Evolutionary conservation across 2,888 invertebrate genomes (phyloP).

Genomic region (Blastobasis adustella): DNA sequence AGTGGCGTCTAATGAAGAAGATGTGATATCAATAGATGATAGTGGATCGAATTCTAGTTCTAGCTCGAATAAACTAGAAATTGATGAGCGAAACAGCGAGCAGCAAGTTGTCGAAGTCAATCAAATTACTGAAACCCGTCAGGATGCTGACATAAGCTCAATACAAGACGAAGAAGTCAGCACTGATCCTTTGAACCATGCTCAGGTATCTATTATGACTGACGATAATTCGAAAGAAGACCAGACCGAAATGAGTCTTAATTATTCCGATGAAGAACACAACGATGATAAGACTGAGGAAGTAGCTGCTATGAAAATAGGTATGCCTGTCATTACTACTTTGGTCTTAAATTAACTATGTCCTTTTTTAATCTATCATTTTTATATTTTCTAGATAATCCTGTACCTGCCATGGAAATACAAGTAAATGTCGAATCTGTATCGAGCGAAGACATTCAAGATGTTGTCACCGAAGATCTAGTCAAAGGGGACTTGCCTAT

Average conservation of each 20-base stretch:
- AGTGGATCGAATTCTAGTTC: not conserved
- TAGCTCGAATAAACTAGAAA: not conserved
- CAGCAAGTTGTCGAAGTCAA: not conserved
- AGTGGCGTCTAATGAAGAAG: not conserved
- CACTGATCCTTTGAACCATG: conserved; percentile 39
- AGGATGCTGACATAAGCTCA: not conserved
- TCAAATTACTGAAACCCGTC: not conserved
- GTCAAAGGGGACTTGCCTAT: conserved; percentile 2
- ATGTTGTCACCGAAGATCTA: conserved; percentile 1
- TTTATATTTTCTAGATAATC: not conserved
- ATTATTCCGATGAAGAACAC: conserved; percentile 44
- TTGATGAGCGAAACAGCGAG: not conserved
- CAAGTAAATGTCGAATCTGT: conserved; percentile 4
- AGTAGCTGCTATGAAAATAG: conserved; percentile 19
- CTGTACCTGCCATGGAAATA: conserved; percentile 3
- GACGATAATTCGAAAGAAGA: conserved; percentile 54
- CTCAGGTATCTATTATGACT: conserved; percentile 48
- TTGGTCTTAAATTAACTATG: not conserved
- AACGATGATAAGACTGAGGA: conserved; percentile 10
- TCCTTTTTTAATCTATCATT: conserved; percentile 4
- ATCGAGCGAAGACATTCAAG: conserved; percentile 8
- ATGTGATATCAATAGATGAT: conserved; percentile 6
- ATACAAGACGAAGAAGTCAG: not conserved
- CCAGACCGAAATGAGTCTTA: conserved; percentile 36
- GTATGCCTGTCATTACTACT: conserved; percentile 10